Conservation (phyloP, 2,888 invertebrate genomes). For the Lasioglossum pauxillum region DNA sequence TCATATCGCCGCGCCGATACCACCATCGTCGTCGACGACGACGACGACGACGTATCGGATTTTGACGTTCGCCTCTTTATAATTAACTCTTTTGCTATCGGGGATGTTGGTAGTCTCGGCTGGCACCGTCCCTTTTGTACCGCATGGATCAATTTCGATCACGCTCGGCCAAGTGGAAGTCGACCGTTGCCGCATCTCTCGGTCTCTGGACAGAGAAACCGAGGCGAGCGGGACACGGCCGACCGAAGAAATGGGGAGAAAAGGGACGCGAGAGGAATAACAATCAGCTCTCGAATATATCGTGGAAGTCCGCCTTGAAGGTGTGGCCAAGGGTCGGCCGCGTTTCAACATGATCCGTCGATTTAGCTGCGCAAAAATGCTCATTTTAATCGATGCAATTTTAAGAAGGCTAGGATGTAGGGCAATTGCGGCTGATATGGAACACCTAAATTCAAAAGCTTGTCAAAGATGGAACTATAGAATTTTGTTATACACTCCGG, state of each 20-base stretch:
- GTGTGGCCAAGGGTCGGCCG: background rate
- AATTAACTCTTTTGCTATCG: constrained; percentile 79
- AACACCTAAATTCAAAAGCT: no score
- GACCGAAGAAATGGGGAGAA: background rate
- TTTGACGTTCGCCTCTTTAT: constrained; percentile 75
- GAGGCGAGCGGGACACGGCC: constrained; percentile 22
- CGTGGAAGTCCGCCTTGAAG: background rate
- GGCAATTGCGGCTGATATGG: no score
- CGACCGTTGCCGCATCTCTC: constrained; percentile 65
- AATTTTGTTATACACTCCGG: no score
- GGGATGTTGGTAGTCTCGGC: constrained; percentile 55
- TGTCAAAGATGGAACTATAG: no score
- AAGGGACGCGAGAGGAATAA: constrained; percentile 26
- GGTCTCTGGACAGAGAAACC: constrained; percentile 9
- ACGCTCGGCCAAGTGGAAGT: constrained; percentile 80
- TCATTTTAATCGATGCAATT: background rate
- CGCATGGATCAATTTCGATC: constrained; percentile 78
- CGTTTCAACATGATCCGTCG: background rate
- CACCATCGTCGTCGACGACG: constrained; percentile 12
- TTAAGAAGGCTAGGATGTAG: background rate
- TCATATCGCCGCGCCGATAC: background rate
- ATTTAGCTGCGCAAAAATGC: background rate
- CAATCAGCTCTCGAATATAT: constrained; percentile 23
- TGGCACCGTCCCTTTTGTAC: constrained; percentile 74
- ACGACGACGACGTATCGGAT: constrained; percentile 66